Conservation (phyloP, 2,113 vertebrate species). For the Engystomops pustulosus region DNA sequence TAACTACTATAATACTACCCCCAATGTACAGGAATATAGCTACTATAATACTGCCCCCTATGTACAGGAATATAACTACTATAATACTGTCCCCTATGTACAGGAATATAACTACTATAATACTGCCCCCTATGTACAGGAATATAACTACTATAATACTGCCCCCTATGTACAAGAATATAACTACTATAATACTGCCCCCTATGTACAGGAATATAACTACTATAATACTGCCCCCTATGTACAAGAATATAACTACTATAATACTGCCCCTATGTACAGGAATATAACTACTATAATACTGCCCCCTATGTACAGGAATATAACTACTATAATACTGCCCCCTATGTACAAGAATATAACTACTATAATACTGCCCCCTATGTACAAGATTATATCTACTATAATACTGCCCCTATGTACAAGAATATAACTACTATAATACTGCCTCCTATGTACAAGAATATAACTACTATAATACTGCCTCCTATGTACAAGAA, state of each 20-base stretch:
- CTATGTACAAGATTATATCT: not conserved
- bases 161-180: no score
- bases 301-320: slow-evolving; percentile 1
- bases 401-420: not conserved
- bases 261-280: not conserved
- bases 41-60: no score
- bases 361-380: slow-evolving; percentile 6
- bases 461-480: slow-evolving; percentile 18
- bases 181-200: no score
- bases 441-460: not conserved
- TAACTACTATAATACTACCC: no score
- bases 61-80: no score
- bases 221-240: not conserved
- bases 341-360: slow-evolving; percentile 7
- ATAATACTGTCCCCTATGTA: no score
- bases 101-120: no score
- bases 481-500: not conserved
- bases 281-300: slow-evolving; percentile 11
- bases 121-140: no score
- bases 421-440: slow-evolving; percentile 18
- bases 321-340: slow-evolving; percentile 12
- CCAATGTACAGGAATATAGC: no score
- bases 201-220: no score
- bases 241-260: slow-evolving; percentile 7
- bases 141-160: no score